Percentiles rank a stretch among this genome's conserved stretches.
phyloP scores from a whole-genome alignment of 2,113 vertebrate genomes.

The Theropithecus gelada region DNA sequence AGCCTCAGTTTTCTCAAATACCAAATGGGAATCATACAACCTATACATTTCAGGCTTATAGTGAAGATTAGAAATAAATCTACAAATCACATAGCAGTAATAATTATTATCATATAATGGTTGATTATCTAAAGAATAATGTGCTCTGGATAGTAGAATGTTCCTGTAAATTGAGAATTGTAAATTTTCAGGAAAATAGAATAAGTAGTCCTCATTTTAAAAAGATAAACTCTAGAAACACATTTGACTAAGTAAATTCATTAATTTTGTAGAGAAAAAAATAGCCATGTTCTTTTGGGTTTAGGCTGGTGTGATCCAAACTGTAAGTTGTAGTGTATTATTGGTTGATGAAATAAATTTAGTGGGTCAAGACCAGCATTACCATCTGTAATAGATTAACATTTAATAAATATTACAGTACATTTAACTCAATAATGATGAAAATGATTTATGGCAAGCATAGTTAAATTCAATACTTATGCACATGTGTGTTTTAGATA shows the following conservation, averaged over 20 bases:
- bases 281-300: neutral
- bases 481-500: neutral
- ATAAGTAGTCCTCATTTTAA: neutral
- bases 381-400: neutral
- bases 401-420: neutral
- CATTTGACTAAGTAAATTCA: neutral
- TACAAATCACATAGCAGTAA: neutral
- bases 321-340: neutral
- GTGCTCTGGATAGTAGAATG: neutral
- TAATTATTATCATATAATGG: neutral
- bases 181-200: constrained; percentile 8
- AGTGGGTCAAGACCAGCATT: neutral
- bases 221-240: neutral
- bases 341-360: neutral
- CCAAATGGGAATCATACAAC: neutral
- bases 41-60: neutral
- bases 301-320: neutral
- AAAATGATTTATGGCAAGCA: neutral
- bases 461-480: neutral
- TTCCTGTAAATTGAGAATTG: neutral
- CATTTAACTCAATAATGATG: neutral
- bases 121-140: neutral
- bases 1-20: neutral
- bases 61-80: constrained; percentile 9
- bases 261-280: neutral